Evolutionary conservation across 2,113 vertebrate genomes (phyloP), one percentile per base, ranked within the genome.

Genomic region (Talpa occidentalis): DNA sequence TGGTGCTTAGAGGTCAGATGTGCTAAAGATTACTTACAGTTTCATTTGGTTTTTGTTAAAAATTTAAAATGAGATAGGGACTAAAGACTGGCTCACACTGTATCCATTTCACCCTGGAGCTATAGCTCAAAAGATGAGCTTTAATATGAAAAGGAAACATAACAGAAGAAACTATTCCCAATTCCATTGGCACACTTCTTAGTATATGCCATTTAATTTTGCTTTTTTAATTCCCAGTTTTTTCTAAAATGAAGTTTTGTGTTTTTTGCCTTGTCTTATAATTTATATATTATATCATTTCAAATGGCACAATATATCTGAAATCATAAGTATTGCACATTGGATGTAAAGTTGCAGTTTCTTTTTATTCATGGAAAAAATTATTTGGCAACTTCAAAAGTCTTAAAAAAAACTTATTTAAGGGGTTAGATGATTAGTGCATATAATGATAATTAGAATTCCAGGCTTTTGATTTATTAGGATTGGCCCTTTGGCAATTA

Each of bases 1-100:
- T 93, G 70, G n/a, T 93, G 64, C 87, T 90, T 86, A 70, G 69
- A 81, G 81, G 77, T 79, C 77, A 95, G 90, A 90, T 96, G 94
- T 89, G 24, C 84, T 96, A 80, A 94, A 89, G 88, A 90, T 94
- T 88, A 64, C 77, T 90, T 97, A 87, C 17, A 83, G 8, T 85
- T 73, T 44, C 26, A 96, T 47, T 52, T 35, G 6, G 3, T 80
- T 93, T 96, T 90, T 93, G 74, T 86, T 86, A 40, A 93, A 91
- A 54, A 35, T 92, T 95, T 35, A 42, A 64, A 32, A 56, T 88
- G 54, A 94, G 54, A 52, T 35, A 47, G 0, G 11, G 26, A 84
- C 76, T 67, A 70, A 10, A 88, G 28, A 56, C 47, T 30, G 10
- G 32, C 59, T 80, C 16, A 86, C 66, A 37, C 19, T 49, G 6